Conservation (phyloP, 2,797 vertebrate species). For the Clamator glandarius region DNA sequence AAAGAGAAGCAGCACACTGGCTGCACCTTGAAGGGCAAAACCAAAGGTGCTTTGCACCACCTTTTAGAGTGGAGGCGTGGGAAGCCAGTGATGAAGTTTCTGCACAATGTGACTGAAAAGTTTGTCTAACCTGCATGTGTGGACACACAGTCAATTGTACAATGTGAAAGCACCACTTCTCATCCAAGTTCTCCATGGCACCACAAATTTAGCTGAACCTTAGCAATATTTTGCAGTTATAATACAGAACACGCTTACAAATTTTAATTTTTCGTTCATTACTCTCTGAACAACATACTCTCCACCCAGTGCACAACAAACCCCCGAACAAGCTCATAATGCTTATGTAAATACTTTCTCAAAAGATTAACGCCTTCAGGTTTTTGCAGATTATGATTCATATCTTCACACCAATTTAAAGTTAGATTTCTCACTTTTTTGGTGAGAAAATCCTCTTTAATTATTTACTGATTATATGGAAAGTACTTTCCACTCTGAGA, state of each 20-base stretch:
- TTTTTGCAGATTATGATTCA: slow-evolving; percentile 31
- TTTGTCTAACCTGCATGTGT: background rate
- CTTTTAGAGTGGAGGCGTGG: background rate
- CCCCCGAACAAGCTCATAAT: slow-evolving; percentile 16
- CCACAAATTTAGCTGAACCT: background rate
- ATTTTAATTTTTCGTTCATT: slow-evolving; percentile 22
- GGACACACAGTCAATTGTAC: background rate
- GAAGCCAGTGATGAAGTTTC: background rate
- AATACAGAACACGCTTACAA: slow-evolving; percentile 7
- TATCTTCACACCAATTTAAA: slow-evolving; percentile 18
- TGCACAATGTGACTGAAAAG: background rate
- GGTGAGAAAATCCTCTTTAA: slow-evolving; percentile 34
- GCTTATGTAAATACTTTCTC: slow-evolving; percentile 56
- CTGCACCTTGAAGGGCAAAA: background rate
- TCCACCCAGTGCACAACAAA: slow-evolving; percentile 11
- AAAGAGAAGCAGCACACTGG: background rate
- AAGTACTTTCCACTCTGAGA: slow-evolving; percentile 15
- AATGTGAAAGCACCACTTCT: background rate
- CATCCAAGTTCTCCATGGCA: background rate
- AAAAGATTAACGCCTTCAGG: slow-evolving; percentile 40
- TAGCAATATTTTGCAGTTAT: background rate
- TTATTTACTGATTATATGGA: slow-evolving; percentile 25
- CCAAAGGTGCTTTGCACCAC: background rate
- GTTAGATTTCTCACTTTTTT: slow-evolving; percentile 12
- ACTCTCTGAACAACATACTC: background rate